Percentiles rank a stretch among this genome's conserved stretches.
phyloP scores from a whole-genome alignment of 2,113 vertebrate species.

The Murina feae region DNA sequence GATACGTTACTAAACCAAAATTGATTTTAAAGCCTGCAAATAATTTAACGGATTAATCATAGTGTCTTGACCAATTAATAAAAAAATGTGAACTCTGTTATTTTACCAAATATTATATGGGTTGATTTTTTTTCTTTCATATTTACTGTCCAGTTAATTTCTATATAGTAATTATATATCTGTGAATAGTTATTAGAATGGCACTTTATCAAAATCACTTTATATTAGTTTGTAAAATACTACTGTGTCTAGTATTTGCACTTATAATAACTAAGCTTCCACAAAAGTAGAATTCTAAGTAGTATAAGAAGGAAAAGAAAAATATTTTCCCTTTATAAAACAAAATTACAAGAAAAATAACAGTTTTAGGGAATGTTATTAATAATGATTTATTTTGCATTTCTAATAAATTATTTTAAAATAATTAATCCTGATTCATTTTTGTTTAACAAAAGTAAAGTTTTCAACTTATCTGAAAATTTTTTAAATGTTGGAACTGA shows the following conservation, averaged over 20 bases:
- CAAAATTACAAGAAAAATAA: background rate
- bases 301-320: slow-evolving; percentile 21
- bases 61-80: background rate
- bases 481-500: background rate
- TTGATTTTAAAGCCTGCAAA: background rate
- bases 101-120: slow-evolving; percentile 30
- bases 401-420: slow-evolving; percentile 58
- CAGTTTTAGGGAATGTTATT: slow-evolving; percentile 16
- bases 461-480: background rate
- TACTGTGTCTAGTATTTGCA: background rate
- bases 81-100: background rate
- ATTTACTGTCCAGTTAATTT: slow-evolving; percentile 25
- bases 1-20: background rate
- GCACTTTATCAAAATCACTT: slow-evolving; percentile 36
- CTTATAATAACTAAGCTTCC: slow-evolving; percentile 18
- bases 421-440: slow-evolving; percentile 38
- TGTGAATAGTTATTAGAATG: background rate
- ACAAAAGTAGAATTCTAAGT: background rate
- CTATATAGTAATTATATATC: background rate
- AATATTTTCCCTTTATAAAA: background rate
- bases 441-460: slow-evolving; percentile 14
- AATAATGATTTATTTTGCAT: background rate
- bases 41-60: background rate
- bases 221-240: background rate
- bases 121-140: slow-evolving; percentile 17